These are phyloP conservation scores for Phrynocephalus guinanensis DNA, from an alignment of 2,797 vertebrate genomes.

Conservation along the genomic window DNA sequence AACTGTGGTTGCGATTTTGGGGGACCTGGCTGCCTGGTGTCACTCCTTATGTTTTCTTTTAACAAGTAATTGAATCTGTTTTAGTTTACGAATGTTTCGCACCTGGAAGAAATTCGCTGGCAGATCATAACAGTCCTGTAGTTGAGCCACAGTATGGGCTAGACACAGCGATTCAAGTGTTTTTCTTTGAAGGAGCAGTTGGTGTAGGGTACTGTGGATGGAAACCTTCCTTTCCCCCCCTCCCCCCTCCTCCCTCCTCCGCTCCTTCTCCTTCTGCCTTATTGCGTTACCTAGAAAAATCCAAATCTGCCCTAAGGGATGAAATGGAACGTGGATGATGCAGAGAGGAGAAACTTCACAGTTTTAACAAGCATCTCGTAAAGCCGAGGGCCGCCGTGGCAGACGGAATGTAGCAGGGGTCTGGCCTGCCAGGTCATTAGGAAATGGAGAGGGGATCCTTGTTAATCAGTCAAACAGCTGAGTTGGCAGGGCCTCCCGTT, in stretches of 20 bases:
- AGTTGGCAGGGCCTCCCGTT: not conserved
- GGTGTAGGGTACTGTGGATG: not conserved
- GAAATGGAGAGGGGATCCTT: not conserved
- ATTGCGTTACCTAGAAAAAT: not conserved
- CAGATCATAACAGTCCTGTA: not conserved
- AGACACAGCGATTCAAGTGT: not conserved
- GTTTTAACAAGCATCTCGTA: not conserved
- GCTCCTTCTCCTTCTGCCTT: accelerated
- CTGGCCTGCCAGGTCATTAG: not conserved
- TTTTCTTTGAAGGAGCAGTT: not conserved
- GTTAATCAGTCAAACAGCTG: slow-evolving; percentile 24
- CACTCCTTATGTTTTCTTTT: accelerated
- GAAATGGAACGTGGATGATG: not conserved
- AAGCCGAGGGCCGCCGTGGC: not conserved
- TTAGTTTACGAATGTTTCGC: slow-evolving; percentile 8
- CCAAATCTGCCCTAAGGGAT: not conserved
- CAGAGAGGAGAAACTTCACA: slow-evolving; percentile 2
- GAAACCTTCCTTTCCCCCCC: not conserved
- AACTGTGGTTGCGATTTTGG: not conserved
- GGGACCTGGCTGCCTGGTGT: accelerated
- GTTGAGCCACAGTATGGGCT: not conserved
- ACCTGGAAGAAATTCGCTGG: not conserved
- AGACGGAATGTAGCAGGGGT: not conserved
- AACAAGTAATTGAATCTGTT: not conserved
- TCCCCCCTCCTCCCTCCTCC: too few species aligned